Base-by-base conservation (phyloP, 2,888 invertebrate species). In the Lampropteryx suffumata region DNA sequence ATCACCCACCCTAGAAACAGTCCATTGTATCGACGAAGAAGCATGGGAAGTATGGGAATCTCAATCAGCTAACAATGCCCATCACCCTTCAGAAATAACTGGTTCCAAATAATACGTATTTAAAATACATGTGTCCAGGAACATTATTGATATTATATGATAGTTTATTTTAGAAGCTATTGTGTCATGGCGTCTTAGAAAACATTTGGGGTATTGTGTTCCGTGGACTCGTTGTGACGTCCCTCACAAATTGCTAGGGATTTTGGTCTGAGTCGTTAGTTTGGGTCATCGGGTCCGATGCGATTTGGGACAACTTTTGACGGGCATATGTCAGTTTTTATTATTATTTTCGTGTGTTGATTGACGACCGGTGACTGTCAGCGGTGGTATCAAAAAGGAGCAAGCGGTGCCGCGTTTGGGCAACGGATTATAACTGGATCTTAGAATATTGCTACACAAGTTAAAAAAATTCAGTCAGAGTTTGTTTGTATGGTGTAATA, bases 81-180 rank as follows among this genome's bases (percentile, higher is more conserved):
- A 71, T 50, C 46, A 66, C 73, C 71, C 68, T 65, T 65, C 63
- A 67, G 55, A 69, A 69, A 73, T 71, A 89, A 89, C 90, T 83
- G 84, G 90, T 90, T 88, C 71, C 73, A 58, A 76, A 90, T 87
- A 90, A 89, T 88, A 84, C 78, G 79, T 84, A 82, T 88, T 89
- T 89, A 87, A 88, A 88, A 88, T 87, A 90, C 88, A 89, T 88
- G 84, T 89, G 88, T 89, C 82, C 79, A 82, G 67, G 77, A 81
- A 85, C 84, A 88, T 85, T 88, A 88, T 89, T 88, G 89, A 88
- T 88, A 89, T 89, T 89, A 83, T 87, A 88, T 86, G 88, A 88
- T 87, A 88, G 88, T 89, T 88, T 89, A 89, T 85, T 89, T 89
- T 84, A 75, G 76, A 64, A 53, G 66, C 66, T 68, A 76, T 77